Base-by-base conservation (phyloP, 1,140 invertebrate species). In the Philopotamus ludificatus region DNA sequence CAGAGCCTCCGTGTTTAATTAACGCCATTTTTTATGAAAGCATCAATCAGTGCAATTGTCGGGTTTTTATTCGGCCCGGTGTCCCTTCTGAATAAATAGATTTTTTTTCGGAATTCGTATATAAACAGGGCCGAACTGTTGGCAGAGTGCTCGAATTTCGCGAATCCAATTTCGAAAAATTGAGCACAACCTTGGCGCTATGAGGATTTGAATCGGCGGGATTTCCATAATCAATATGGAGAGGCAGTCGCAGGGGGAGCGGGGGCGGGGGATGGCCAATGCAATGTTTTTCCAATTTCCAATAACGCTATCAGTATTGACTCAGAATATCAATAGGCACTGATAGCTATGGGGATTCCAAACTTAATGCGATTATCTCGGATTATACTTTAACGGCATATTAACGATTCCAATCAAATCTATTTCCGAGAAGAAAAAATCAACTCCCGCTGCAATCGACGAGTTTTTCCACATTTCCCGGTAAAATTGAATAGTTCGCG, bases 251-350 rank as follows among this genome's bases (percentile, higher is more conserved):
- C 20, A 4, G 12, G 42, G 20, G 20, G 12, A 3, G 12, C 12
- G 25, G 23, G 12, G 21, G 26, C n/a, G n/a, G n/a, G n/a, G n/a
- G n/a, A n/a, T n/a, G n/a, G n/a, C n/a, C n/a, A 57, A 42, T 57
- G 34, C 54, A 57, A 57, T 57, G 54, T 57, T 57, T 57, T 57
- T 57, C 54, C 54, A 57, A 57, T 57, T 57, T 57, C 34, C 54
- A 57, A 57, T 57, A 42, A 42, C 54, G 54, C 39, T 57, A 57
- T 57, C 54, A 23, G 39, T 42, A 57, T 57, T 57, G 54, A 57
- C 54, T 42, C 54, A 42, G 54, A 57, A 57, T 57, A 57, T 57
- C 54, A 57, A 57, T n/a, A 23, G 54, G 39, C 18, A 28, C 1
- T 20, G 26, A 55, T 34, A 55, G 25, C 3, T 39, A 39, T 3